Percentiles rank a stretch among this genome's conserved stretches.
Evolutionary conservation across 2,797 vertebrate species (phyloP).

Genomic region (Neoniphon sammara): DNA sequence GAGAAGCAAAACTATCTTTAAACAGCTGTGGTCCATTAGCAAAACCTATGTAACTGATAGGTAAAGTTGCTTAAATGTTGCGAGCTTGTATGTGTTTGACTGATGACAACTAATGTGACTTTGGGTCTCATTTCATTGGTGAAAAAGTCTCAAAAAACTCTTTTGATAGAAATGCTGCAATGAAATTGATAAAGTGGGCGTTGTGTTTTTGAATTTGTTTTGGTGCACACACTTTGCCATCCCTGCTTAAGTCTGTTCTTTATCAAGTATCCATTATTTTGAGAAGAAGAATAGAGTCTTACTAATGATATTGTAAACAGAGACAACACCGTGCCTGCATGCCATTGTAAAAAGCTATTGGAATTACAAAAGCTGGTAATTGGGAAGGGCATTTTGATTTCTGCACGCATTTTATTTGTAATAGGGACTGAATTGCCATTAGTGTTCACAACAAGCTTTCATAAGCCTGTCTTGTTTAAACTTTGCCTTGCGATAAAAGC

Average conservation of each 20-base stretch:
- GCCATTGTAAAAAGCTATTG: background rate
- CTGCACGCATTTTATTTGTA: too few relatives aligned
- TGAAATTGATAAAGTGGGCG: conserved; percentile 53
- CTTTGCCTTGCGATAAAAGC: conserved; percentile 18
- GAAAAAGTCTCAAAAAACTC: conserved; percentile 29
- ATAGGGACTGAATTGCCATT: conserved; percentile 22
- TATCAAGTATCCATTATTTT: conserved; percentile 51
- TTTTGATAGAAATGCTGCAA: conserved; percentile 36
- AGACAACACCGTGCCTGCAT: conserved; percentile 17
- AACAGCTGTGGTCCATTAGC: conserved; percentile 63
- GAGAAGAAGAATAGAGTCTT: conserved; percentile 28
- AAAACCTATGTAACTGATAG: conserved; percentile 30
- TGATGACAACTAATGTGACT: conserved; percentile 61
- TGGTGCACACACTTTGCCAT: conserved; percentile 11
- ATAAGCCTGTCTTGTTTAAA: conserved; percentile 6
- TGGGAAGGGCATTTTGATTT: background rate
- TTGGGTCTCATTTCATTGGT: conserved; percentile 59
- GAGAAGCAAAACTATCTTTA: conserved; percentile 66
- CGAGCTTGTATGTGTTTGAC: conserved; percentile 36
- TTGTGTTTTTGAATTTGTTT: conserved; percentile 46
- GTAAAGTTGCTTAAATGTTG: conserved; percentile 39
- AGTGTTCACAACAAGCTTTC: conserved; percentile 10
- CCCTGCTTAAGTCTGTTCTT: conserved; percentile 10
- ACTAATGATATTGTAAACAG: conserved; percentile 18
- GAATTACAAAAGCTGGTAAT: conserved; percentile 25